Base-by-base conservation (phyloP, 2,888 invertebrate species). In the Omphaloscelis lunosa region DNA sequence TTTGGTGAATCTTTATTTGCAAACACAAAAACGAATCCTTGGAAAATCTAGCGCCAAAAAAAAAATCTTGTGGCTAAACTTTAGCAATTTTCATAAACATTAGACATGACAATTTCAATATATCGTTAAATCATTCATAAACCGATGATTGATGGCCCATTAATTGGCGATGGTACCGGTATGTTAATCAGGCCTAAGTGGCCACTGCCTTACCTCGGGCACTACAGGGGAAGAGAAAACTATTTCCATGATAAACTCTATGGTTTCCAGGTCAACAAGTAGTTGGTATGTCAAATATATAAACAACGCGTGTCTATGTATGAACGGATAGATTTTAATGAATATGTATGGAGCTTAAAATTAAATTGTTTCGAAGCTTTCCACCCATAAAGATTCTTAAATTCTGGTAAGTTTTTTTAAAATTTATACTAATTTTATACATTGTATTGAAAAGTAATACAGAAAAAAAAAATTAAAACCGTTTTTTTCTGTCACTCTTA, bases 171-270 rank as follows among this genome's bases (percentile, higher is more conserved):
- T 75, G 80, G 61, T 80, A 80, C 79, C 48, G 62, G 82, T 75
- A 73, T 79, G 82, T 29, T 77, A 79, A 82, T 81, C 75, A 66
- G 58, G 20, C 63, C 53, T 63, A 76, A 79, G 80, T 80, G 79
- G 65, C n/a, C 59, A 65, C 73, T 79, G 72, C 78, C 82, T 75
- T 68, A 29, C 71, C 75, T 75, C 61, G 1, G 59, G 56, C 63
- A 48, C 27, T 76, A 9, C 20, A 23, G 61, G 48, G 61, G 61
- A 73, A 79, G 77, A 84, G 82, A 84, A 85, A 84, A 71, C 20
- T 62, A 58, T 84, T 66, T 84, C 72, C 59, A 61, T 74, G 53
- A 48, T 62, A 63, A 15, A 39, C 39, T 75, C 73, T 53, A 53
- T 71, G 53, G 61, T 71, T 75, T 74, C 73, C 78, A 72, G 71